Evolutionary conservation across 1,140 invertebrate species (phyloP).

Genomic region (Paracyclopina nana): DNA sequence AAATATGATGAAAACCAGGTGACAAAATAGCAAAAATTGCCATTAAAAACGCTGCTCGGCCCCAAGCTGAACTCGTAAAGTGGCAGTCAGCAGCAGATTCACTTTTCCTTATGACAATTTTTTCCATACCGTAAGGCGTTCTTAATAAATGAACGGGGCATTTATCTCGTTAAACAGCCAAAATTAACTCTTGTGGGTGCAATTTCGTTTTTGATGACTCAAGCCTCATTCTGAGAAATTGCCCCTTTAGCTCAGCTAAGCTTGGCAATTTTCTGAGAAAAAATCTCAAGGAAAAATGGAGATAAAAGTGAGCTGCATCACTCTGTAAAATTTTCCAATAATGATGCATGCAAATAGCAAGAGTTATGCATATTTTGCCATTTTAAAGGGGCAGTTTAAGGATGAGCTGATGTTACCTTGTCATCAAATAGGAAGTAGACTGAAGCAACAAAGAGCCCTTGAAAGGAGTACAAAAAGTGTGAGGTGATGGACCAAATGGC

Average conservation of each 20-base stretch:
- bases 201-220: neutral
- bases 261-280: neutral
- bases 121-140: too few species aligned
- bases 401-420: slow-evolving; percentile 36
- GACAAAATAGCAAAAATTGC: too few species aligned
- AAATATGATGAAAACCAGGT: too few species aligned
- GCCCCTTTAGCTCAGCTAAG: neutral
- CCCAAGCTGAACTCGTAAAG: too few species aligned
- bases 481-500: slow-evolving; percentile 56
- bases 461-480: slow-evolving; percentile 59
- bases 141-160: too few species aligned
- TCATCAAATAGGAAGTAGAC: slow-evolving; percentile 72
- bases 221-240: neutral
- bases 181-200: too few species aligned
- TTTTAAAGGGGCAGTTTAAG: neutral
- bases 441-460: slow-evolving; percentile 61
- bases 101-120: too few species aligned
- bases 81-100: too few species aligned
- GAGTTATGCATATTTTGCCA: neutral
- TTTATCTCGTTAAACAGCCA: too few species aligned
- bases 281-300: neutral
- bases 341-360: neutral
- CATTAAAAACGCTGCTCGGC: too few species aligned
- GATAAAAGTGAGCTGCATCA: neutral
- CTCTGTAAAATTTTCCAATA: neutral